Evolutionary conservation across 1,140 invertebrate genomes (phyloP).

Genomic region (Lepidurus arcticus): DNA sequence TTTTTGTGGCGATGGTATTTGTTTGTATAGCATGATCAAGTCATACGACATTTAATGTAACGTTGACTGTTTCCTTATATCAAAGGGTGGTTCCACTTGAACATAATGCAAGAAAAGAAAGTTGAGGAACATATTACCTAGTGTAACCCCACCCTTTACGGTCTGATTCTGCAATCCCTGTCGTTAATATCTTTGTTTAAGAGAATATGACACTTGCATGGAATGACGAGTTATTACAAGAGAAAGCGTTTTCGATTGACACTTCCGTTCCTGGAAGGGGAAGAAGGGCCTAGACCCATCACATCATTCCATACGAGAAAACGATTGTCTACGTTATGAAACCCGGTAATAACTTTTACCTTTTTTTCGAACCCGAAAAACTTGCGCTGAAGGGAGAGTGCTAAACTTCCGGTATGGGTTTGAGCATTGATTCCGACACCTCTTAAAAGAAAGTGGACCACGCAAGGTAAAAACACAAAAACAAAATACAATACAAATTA

Average conservation of each 20-base stretch:
- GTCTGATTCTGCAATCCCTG: not conserved
- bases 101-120: conserved; percentile 8
- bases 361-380: not conserved
- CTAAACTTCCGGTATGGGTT: not conserved
- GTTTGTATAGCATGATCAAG: too few relatives aligned
- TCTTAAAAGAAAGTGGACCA: conserved; percentile 12
- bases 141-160: not conserved
- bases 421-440: not conserved
- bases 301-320: not conserved
- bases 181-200: not conserved
- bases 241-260: conserved; percentile 19
- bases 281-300: not conserved
- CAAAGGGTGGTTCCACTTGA: not conserved
- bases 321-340: not conserved
- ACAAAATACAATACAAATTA: not conserved
- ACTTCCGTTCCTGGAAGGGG: not conserved
- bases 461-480: not conserved
- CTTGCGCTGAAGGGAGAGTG: not conserved
- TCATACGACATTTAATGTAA: too few relatives aligned
- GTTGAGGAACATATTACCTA: not conserved
- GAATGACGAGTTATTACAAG: not conserved
- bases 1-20: not conserved
- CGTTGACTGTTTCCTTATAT: too few relatives aligned
- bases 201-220: not conserved
- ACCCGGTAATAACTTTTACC: conserved; percentile 1